Base-by-base conservation (phyloP, 2,888 invertebrate species). In the Nemotelus pantherinus region DNA sequence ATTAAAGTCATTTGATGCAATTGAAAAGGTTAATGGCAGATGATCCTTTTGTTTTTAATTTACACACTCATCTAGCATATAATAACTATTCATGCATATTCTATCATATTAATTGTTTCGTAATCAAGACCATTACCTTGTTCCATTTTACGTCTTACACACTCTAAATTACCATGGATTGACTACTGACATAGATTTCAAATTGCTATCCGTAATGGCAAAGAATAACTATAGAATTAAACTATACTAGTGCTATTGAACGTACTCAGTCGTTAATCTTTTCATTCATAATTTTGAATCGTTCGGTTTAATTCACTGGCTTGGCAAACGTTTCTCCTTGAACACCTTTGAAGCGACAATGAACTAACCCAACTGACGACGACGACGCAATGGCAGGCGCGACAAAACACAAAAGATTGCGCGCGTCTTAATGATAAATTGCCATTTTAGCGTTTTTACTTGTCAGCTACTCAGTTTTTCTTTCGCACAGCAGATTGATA, bases 391-490 rank as follows among this genome's bases (percentile, higher is more conserved):
- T 60, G 63, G 63, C 43, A 70, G 55, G 43, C 70, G 70, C 63
- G 55, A 74, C 74, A 74, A 44, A 47, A 53, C 50, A 74, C 63
- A 74, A 74, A 74, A 74, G 55, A 74, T 63, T 50, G 74, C 58
- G 74, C 72, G 70, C 71, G 71, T 72, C 71, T 47, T 65, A 76
- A 76, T 76, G 76, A 76, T 76, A 76, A 76, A 76, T 76, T 76
- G 53, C 76, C 41, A 53, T 41, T 50, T 65, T 65, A 76, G 55
- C 44, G 53, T 76, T 76, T 76, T 76, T 76, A 65, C 76, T 65
- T 76, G 76, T 76, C 76, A 65, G 53, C 65, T 64, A 76, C 76
- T 76, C 76, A 76, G 64, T 76, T 76, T 64, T 64, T 76, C 64
- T 76, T 63, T 65, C 10, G 60, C 25, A 45, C 45, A 53, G 47